Evolutionary conservation across 2,113 vertebrate genomes (phyloP).

Genomic region (Bubalus kerabau): DNA sequence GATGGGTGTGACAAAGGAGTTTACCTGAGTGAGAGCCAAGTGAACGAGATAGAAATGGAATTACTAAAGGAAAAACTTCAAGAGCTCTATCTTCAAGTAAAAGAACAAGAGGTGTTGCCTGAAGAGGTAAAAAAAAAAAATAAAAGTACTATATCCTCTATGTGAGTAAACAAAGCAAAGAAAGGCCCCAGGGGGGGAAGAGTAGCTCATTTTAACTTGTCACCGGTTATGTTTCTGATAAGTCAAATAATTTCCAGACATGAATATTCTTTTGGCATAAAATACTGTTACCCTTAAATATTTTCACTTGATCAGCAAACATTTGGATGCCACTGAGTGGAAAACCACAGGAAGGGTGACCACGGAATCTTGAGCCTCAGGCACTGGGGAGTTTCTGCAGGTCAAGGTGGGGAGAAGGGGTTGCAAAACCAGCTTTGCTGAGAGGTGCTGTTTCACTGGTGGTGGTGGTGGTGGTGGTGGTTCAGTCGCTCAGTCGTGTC

Average conservation of each 20-base stretch:
- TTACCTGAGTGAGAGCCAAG: conserved; percentile 51
- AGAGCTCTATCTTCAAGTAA: conserved; percentile 73
- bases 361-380: background rate
- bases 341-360: background rate
- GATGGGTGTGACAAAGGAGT: conserved; percentile 56
- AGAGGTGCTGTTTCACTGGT: background rate
- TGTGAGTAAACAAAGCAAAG: background rate
- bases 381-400: background rate
- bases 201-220: background rate
- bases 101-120: conserved; percentile 65
- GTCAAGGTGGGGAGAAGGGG: background rate
- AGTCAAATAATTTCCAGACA: background rate
- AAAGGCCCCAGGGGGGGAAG: background rate
- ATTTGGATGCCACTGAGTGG: background rate
- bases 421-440: background rate
- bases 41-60: conserved; percentile 71
- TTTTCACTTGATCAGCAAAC: background rate
- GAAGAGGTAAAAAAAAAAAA: conserved; percentile 64
- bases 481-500: background rate
- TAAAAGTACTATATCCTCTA: background rate
- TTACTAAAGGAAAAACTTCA: conserved; percentile 81
- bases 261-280: background rate
- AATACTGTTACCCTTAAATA: background rate
- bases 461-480: background rate
- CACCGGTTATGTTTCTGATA: background rate